Conservation (phyloP, 92 coral and sea anemone species). For the Palythoa caribaeorum region DNA sequence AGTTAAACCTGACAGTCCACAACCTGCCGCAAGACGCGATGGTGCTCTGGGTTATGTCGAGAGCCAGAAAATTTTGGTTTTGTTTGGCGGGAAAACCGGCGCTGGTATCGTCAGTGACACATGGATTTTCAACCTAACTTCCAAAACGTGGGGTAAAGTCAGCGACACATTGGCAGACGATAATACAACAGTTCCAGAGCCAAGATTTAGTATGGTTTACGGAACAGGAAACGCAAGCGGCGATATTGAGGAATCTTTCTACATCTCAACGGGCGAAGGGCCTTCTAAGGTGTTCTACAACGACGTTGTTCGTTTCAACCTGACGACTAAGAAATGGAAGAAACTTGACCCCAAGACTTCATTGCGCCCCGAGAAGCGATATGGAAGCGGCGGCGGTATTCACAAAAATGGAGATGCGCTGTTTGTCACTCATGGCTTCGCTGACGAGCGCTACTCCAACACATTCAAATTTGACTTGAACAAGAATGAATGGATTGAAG, state of each 20-base stretch:
- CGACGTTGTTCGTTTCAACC: constrained; percentile 76
- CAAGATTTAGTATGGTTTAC: constrained; percentile 92
- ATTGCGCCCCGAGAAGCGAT: constrained; percentile 77
- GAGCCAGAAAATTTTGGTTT: constrained; percentile 50
- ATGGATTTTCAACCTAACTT: constrained; percentile 70
- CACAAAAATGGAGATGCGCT: constrained; percentile 75
- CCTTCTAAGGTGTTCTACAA: constrained; percentile 60
- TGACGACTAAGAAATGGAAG: constrained; percentile 60
- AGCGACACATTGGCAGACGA: constrained; percentile 26
- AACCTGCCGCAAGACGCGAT: constrained; percentile 80
- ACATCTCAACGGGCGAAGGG: constrained; percentile 86
- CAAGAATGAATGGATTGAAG: constrained; percentile 77
- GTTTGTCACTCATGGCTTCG: constrained; percentile 90
- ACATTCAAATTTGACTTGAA: constrained; percentile 81
- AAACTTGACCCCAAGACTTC: constrained; percentile 64
- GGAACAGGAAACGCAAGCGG: constrained; percentile 57
- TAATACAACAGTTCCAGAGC: constrained; percentile 64
- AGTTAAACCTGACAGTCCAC: not conserved
- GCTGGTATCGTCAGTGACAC: constrained; percentile 67
- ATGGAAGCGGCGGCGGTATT: constrained; percentile 91
- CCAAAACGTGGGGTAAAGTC: constrained; percentile 67
- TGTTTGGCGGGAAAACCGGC: constrained; percentile 78
- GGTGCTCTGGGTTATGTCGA: constrained; percentile 78
- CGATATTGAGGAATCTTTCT: constrained; percentile 50
- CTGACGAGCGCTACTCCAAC: constrained; percentile 83